Evolutionary conservation across 2,113 vertebrate genomes (phyloP).

Genomic region (Alaudala cheleensis): DNA sequence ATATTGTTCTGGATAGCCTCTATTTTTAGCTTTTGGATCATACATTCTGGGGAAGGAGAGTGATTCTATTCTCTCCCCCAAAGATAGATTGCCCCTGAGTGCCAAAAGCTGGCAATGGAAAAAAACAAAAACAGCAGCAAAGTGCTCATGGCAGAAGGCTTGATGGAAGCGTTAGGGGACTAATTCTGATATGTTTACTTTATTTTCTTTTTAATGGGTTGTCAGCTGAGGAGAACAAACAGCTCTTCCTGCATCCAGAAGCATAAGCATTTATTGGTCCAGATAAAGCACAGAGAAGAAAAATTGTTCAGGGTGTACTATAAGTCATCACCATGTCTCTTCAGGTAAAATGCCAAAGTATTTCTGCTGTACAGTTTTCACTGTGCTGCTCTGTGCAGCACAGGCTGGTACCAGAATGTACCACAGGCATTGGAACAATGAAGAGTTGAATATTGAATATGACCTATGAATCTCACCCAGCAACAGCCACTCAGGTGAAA

Average conservation of each 20-base stretch:
- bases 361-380: conserved; percentile 38
- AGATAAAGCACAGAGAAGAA: conserved; percentile 76
- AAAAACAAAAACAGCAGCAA: conserved; percentile 51
- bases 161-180: conserved; percentile 70
- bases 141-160: conserved; percentile 53
- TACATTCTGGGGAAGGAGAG: neutral
- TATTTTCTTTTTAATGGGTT: conserved; percentile 78
- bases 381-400: conserved; percentile 23
- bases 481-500: neutral
- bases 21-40: conserved; percentile 23
- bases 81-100: conserved; percentile 47
- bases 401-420: neutral
- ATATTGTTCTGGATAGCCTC: neutral
- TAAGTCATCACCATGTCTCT: conserved; percentile 72
- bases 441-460: neutral
- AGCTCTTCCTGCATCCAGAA: conserved; percentile 72
- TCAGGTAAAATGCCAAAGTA: conserved; percentile 62
- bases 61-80: neutral
- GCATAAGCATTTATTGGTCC: conserved; percentile 73
- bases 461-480: neutral
- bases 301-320: conserved; percentile 54
- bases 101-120: conserved; percentile 40
- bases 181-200: conserved; percentile 73
- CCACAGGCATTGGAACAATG: neutral
- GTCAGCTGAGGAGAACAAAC: conserved; percentile 77